Percentiles rank a stretch among this genome's conserved stretches.
Conservation (phyloP, 2,888 invertebrate genomes). For the Blomia tropicalis region DNA sequence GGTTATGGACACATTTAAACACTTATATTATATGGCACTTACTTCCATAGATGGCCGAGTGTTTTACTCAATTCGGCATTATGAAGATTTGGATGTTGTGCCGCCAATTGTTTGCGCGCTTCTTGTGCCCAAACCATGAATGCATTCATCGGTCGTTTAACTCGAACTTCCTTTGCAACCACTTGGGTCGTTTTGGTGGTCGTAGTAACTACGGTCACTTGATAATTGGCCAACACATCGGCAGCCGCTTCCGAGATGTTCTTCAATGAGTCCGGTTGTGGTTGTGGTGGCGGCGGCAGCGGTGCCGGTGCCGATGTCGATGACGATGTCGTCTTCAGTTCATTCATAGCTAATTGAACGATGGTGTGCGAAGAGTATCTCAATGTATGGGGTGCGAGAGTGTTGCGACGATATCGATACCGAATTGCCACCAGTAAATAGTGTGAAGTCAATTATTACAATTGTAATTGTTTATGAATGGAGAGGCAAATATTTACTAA, state of each 20-base stretch:
- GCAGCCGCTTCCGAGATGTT: slow-evolving; percentile 72
- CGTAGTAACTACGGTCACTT: slow-evolving; percentile 75
- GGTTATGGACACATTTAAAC: too few relatives aligned
- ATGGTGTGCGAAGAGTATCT: too few relatives aligned
- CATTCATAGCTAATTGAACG: too few relatives aligned
- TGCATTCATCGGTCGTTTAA: slow-evolving; percentile 93
- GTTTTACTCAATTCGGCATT: slow-evolving; percentile 92
- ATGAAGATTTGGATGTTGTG: slow-evolving; percentile 81
- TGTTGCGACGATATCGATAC: too few relatives aligned
- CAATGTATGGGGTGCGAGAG: too few relatives aligned
- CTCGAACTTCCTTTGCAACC: slow-evolving; percentile 42
- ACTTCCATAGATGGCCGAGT: slow-evolving; percentile 88
- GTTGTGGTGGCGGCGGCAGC: neutral
- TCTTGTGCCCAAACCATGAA: slow-evolving; percentile 99
- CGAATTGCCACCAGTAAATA: neutral
- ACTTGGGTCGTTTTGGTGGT: slow-evolving; percentile 49
- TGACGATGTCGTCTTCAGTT: too few relatives aligned
- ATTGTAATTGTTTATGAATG: neutral
- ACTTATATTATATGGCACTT: slow-evolving; percentile 43
- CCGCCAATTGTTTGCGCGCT: slow-evolving; percentile 70
- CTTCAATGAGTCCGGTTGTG: neutral
- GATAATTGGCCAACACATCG: slow-evolving; percentile 74
- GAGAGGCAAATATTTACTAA: neutral
- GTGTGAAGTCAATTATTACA: too few relatives aligned
- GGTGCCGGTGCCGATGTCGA: neutral